Evolutionary conservation across 1,140 invertebrate species (phyloP).

Genomic region (Hydropsyche tenuis): DNA sequence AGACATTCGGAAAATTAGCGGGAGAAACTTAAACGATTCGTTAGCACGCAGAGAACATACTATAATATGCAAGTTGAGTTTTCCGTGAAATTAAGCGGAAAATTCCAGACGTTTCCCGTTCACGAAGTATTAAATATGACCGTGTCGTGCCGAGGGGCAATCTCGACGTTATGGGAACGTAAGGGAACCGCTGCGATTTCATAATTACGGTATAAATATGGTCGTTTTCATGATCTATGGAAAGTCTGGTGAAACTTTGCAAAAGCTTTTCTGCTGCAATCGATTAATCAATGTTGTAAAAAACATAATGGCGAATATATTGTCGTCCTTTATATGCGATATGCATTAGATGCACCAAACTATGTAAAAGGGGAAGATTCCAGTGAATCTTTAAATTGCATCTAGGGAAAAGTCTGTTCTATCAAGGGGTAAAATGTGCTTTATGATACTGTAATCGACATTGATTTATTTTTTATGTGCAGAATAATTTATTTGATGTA

Average conservation of each 20-base stretch:
- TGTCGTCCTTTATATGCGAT: not conserved
- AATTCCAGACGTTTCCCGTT: not conserved
- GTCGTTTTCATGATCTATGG: not conserved
- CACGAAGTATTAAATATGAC: constrained; percentile 29
- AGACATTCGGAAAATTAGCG: too few relatives aligned
- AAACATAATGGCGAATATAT: not conserved
- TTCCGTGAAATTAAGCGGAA: not conserved
- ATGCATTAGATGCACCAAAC: not conserved
- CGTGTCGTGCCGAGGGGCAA: constrained; percentile 23
- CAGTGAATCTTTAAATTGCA: too few relatives aligned
- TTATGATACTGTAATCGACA: too few relatives aligned
- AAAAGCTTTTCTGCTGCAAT: not conserved
- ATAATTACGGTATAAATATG: constrained; percentile 27
- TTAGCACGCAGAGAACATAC: not conserved
- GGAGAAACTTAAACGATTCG: too few relatives aligned
- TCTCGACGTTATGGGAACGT: not conserved
- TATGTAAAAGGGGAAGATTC: too few relatives aligned
- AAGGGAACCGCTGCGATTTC: constrained; percentile 3
- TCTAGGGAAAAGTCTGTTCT: too few relatives aligned
- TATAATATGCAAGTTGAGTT: constrained; percentile 4
- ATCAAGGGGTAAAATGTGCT: too few relatives aligned
- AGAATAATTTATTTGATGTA: too few relatives aligned
- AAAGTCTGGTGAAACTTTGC: not conserved
- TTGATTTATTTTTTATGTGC: too few relatives aligned
- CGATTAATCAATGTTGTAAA: not conserved